phyloP scores from a whole-genome alignment of 2,888 invertebrate species.

The Synanthedon myopaeformis region DNA sequence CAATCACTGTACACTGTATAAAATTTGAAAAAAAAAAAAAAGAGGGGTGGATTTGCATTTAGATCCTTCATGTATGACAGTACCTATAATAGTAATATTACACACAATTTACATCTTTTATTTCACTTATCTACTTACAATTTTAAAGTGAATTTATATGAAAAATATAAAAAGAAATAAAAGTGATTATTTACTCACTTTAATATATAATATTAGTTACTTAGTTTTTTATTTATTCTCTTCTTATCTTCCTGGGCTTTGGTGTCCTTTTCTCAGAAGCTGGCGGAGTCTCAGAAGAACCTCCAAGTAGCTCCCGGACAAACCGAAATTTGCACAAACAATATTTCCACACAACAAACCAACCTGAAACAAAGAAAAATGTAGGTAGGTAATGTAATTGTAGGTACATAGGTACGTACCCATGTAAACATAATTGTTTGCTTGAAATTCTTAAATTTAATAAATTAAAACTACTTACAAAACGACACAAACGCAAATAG shows the following conservation, averaged over 20 bases:
- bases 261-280: slow-evolving; percentile 72
- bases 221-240: slow-evolving; percentile 26
- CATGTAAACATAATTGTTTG: too few species aligned
- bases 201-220: slow-evolving; percentile 1
- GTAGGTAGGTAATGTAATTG: background rate
- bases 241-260: slow-evolving; percentile 46
- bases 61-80: too few species aligned
- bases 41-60: too few species aligned
- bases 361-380: slow-evolving; percentile 75
- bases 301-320: slow-evolving; percentile 86
- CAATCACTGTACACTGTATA: too few species aligned
- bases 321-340: slow-evolving; percentile 90
- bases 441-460: too few species aligned
- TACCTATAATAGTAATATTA: too few species aligned
- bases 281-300: slow-evolving; percentile 75
- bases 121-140: too few species aligned
- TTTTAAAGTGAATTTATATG: too few species aligned
- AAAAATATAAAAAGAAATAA: too few species aligned
- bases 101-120: too few species aligned
- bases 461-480: slow-evolving; percentile 46
- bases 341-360: slow-evolving; percentile 93
- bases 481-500: slow-evolving; percentile 64
- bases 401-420: background rate
- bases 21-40: too few species aligned
- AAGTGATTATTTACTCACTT: too few species aligned